These are phyloP conservation scores for Pogonocherus hispidulus DNA, from an alignment of 2,888 invertebrate genomes.

Conservation along the genomic window DNA sequence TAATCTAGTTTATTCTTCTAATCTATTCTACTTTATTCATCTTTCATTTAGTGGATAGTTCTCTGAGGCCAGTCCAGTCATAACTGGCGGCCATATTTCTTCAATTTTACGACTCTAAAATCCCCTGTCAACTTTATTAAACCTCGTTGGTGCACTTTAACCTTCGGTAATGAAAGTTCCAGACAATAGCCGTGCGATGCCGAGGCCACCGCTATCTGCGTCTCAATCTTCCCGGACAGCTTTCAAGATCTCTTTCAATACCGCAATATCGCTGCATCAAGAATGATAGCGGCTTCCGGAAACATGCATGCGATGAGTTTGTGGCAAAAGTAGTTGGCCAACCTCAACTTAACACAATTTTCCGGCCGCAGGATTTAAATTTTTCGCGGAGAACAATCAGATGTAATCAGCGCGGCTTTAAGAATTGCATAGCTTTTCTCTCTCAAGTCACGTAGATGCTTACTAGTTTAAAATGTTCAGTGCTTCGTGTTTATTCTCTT, in stretches of 20 bases:
- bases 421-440: background rate
- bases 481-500: too few relatives aligned
- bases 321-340: too few relatives aligned
- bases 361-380: background rate
- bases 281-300: background rate
- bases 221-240: background rate
- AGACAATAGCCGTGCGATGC: background rate
- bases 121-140: background rate
- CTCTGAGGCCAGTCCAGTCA: too few relatives aligned
- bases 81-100: too few relatives aligned
- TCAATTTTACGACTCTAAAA: background rate
- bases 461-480: too few relatives aligned
- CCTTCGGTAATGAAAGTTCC: background rate
- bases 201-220: background rate
- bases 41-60: too few relatives aligned
- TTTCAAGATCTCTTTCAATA: background rate
- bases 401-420: background rate
- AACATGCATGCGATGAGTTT: background rate
- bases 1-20: too few relatives aligned
- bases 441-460: background rate
- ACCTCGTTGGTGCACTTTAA: background rate
- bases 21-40: too few relatives aligned
- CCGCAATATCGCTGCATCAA: background rate
- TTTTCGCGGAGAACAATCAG: background rate
- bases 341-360: background rate